Evolutionary conservation across 1,140 invertebrate species (phyloP), one percentile per base, ranked within the genome.

Genomic region (Drosophila leontia): DNA sequence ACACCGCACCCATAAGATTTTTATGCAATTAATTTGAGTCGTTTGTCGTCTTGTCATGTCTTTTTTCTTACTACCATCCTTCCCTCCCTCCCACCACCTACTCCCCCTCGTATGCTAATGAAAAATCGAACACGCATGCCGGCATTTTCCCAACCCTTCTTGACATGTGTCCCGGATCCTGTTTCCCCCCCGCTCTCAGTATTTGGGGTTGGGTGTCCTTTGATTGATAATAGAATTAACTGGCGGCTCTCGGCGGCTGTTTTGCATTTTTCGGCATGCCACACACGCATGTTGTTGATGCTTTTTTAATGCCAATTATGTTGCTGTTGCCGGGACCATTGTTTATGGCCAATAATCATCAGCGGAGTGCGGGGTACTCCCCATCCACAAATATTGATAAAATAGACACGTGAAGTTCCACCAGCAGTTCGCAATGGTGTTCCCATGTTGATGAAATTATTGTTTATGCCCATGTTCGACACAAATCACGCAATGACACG

Each of bases 11-110:
- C 44, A 76, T 56, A 75, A 65, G 74, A 88, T 88, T 88, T 88
- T 90, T 88, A 88, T 88, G 84, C 84, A 88, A 88, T 88, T 88
- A 88, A 88, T 88, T 90, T 88, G 84, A 88, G 85, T 88, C 76
- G 57, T 87, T 80, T 74, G 78, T 76, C 80, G 80, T 84, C 81
- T 84, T 84, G 81, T 84, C 81, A 84, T 84, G 77, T 80, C 67
- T 81, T 37, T 53, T 51, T 11, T 34, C 60, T 47, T 41, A 29
- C 37, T 39, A 7, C 37, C 37, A 3, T 3, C n/a, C 17, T 17
- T 17, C 23, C 23, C 57, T 57, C 47, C 64, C 47, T 35, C 51
- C 44, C 29, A 5, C 55, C 55, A 50, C n/a, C 35, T 56, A 13
- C 37, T 50, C 64, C 56, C 71, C 64, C 75, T 19, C 59, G 74